Percentiles rank a stretch among this genome's conserved stretches.
Conservation (phyloP, 2,113 vertebrate species). For the Lepisosteus oculatus region DNA sequence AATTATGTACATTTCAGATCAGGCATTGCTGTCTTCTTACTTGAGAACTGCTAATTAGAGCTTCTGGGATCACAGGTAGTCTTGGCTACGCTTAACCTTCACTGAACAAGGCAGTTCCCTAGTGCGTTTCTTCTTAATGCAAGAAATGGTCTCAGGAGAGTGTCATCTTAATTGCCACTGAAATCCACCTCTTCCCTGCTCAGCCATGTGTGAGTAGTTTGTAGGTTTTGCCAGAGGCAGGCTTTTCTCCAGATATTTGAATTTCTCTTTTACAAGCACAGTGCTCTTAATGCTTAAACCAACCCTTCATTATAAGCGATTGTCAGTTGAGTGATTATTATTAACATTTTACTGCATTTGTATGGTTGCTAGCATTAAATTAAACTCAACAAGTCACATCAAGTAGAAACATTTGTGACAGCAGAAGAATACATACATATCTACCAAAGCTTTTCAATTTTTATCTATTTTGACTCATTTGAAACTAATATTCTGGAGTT, state of each 20-base stretch:
- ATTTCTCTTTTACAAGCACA: neutral
- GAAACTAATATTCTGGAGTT: no score
- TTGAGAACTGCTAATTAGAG: neutral
- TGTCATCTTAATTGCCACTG: constrained; percentile 50
- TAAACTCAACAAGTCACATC: no score
- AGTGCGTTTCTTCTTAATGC: constrained; percentile 42
- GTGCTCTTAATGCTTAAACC: neutral
- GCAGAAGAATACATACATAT: no score
- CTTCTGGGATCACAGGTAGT: constrained; percentile 1
- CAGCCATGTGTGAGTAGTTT: constrained; percentile 27
- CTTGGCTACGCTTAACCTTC: constrained; percentile 37
- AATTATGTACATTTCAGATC: neutral
- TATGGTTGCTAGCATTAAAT: no score
- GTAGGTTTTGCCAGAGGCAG: neutral
- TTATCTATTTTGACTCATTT: no score
- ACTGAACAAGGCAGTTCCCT: constrained; percentile 33
- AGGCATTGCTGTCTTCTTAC: neutral
- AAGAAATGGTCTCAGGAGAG: constrained; percentile 38
- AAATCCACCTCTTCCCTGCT: constrained; percentile 15
- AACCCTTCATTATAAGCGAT: neutral
- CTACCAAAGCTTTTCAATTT: no score
- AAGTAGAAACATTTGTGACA: no score
- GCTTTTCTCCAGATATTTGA: constrained; percentile 6
- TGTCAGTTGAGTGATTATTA: neutral
- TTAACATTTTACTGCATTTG: neutral